These are phyloP conservation scores for Psilanteris sp. DNA, from an alignment of 1,140 invertebrate species.

Conservation along the genomic window DNA sequence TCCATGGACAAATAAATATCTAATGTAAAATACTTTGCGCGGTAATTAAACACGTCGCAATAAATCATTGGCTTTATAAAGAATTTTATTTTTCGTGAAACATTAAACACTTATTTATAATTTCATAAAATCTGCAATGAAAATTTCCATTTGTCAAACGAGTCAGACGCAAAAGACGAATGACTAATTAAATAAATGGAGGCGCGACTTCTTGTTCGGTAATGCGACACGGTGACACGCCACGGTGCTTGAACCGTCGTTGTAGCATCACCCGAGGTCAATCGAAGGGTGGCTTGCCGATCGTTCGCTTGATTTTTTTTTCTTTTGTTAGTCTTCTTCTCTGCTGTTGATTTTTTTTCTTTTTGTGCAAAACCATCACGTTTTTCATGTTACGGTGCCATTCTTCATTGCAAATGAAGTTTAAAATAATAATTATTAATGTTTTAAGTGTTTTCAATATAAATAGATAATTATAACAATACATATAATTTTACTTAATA, in stretches of 20 bases:
- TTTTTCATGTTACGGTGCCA: constrained; percentile 26
- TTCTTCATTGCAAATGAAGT: constrained; percentile 30
- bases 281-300: constrained; percentile 67
- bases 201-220: constrained; percentile 70
- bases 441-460: too few relatives aligned
- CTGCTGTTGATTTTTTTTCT: constrained; percentile 39
- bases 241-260: constrained; percentile 67
- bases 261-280: constrained; percentile 72
- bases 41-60: constrained; percentile 26
- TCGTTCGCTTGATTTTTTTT: constrained; percentile 63
- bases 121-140: neutral
- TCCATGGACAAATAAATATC: constrained; percentile 41
- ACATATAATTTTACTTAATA: too few relatives aligned
- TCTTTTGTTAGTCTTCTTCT: too few relatives aligned
- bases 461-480: too few relatives aligned
- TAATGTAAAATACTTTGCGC: constrained; percentile 13
- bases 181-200: constrained; percentile 78
- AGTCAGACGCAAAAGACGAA: constrained; percentile 27
- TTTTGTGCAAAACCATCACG: constrained; percentile 56
- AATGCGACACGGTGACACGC: constrained; percentile 68
- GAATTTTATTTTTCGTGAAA: neutral
- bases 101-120: too few relatives aligned
- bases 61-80: constrained; percentile 9
- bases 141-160: neutral
- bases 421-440: too few relatives aligned